Conservation (phyloP, 2,888 invertebrate genomes). For the Trilocha varians region DNA sequence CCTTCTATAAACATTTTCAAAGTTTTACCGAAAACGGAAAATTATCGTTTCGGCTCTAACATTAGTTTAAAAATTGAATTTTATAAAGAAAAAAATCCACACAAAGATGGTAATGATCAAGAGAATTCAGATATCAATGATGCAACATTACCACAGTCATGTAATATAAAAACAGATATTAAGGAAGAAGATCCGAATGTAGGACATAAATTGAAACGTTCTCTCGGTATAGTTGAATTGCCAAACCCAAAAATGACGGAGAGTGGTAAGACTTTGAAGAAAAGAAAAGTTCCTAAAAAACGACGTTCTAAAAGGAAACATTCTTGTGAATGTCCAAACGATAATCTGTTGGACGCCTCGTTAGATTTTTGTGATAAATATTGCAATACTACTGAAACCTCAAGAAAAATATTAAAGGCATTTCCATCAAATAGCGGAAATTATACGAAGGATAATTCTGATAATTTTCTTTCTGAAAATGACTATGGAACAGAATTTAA, state of each 20-base stretch:
- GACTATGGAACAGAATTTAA: background rate
- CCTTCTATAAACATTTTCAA: background rate
- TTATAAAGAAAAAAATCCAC: constrained; percentile 14
- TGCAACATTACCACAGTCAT: background rate
- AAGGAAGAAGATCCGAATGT: background rate
- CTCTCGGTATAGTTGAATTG: background rate
- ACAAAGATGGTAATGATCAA: background rate
- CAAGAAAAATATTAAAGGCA: background rate
- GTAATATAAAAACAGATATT: background rate
- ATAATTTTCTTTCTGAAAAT: background rate
- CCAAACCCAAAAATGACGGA: background rate
- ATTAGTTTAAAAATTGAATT: constrained; percentile 26
- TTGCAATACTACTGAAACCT: background rate
- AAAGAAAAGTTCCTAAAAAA: background rate
- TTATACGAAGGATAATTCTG: background rate
- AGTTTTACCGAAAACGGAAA: constrained; percentile 9
- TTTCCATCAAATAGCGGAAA: background rate
- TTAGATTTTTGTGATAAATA: background rate
- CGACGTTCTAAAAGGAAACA: background rate
- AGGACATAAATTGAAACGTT: background rate
- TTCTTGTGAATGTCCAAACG: background rate
- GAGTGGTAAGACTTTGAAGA: background rate
- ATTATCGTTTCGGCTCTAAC: constrained; percentile 21
- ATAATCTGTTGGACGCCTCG: background rate
- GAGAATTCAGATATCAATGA: background rate